Conservation (phyloP, 1,140 invertebrate species). For the Aradophagus sp. region DNA sequence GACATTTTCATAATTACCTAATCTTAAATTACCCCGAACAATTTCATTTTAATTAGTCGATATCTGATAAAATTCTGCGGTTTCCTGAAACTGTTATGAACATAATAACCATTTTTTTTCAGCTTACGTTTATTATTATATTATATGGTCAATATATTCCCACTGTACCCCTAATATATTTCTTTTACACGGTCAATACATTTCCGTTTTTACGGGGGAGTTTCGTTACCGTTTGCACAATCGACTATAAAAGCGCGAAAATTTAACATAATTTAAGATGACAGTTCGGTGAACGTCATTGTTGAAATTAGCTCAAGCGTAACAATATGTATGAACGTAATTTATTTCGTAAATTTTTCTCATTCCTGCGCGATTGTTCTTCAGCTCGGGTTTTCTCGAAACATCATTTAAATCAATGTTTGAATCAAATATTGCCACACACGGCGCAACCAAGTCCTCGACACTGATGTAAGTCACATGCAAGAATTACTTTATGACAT, state of each 20-base stretch:
- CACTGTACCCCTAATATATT: too few relatives aligned
- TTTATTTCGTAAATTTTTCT: slow-evolving; percentile 14
- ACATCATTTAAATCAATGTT: background rate
- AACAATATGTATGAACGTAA: too few relatives aligned
- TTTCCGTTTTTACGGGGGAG: too few relatives aligned
- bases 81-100: too few relatives aligned
- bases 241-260: background rate
- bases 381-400: slow-evolving; percentile 3
- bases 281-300: slow-evolving; percentile 6
- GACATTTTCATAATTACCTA: too few relatives aligned
- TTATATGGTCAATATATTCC: too few relatives aligned
- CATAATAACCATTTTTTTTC: too few relatives aligned
- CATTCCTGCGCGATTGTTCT: background rate
- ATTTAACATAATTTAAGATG: slow-evolving; percentile 14
- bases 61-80: too few relatives aligned
- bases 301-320: slow-evolving; percentile 9
- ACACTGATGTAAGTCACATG: background rate
- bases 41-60: too few relatives aligned
- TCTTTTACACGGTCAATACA: too few relatives aligned
- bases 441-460: slow-evolving; percentile 2
- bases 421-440: slow-evolving; percentile 7
- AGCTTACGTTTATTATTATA: too few relatives aligned
- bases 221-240: slow-evolving; percentile 12
- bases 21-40: too few relatives aligned
- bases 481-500: slow-evolving; percentile 36